phyloP scores from a whole-genome alignment of 2,888 invertebrate genomes.

The Protonemura montana region DNA sequence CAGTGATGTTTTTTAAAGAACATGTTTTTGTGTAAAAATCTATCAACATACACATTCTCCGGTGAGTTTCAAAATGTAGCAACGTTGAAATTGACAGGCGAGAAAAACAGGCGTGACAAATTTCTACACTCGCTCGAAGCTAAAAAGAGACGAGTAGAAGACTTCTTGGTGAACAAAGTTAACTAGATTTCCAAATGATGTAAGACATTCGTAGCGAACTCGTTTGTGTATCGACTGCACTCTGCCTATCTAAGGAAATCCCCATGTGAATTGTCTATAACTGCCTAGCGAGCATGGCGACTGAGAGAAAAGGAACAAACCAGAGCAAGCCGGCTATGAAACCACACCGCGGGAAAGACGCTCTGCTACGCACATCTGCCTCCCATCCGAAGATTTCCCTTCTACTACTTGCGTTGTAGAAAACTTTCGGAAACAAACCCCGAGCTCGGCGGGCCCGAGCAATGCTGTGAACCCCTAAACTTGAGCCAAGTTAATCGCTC shows the following conservation, averaged over 20 bases:
- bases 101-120: not conserved
- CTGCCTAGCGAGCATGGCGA: not conserved
- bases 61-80: no score
- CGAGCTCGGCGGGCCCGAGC: no score
- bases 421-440: slow-evolving; percentile 16
- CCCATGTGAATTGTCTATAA: not conserved
- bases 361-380: slow-evolving; percentile 1
- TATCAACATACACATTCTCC: no score
- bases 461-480: not conserved
- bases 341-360: not conserved
- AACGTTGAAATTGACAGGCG: not conserved
- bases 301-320: not conserved
- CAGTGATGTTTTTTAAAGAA: no score
- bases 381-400: not conserved
- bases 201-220: not conserved
- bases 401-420: not conserved
- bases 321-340: not conserved
- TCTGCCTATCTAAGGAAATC: not conserved
- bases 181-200: not conserved
- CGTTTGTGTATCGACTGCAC: not conserved
- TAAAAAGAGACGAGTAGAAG: not conserved
- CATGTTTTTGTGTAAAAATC: no score
- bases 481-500: slow-evolving; percentile 19
- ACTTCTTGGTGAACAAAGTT: not conserved
- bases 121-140: not conserved